phyloP scores from a whole-genome alignment of 92 coral and sea anemone species.

The Palythoa grandiflora region DNA sequence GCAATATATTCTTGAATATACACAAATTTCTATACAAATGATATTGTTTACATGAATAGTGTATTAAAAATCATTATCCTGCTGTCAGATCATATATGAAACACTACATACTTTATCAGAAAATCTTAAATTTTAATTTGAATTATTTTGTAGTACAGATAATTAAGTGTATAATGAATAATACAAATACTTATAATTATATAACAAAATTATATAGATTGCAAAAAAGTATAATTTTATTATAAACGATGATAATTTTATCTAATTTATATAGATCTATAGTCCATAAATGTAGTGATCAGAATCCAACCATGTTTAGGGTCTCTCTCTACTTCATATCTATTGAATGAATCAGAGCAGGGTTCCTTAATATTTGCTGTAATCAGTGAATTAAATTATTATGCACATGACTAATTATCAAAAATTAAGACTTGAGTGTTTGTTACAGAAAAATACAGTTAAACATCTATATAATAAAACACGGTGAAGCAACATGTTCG shows the following conservation, averaged over 20 bases:
- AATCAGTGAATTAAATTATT: conserved; percentile 1
- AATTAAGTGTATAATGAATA: conserved; percentile 20
- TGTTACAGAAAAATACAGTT: neutral
- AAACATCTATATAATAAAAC: conserved; percentile 13
- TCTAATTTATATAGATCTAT: conserved; percentile 17
- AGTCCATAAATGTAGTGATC: conserved; percentile 20
- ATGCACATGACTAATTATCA: conserved; percentile 6
- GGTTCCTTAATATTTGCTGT: conserved; percentile 23
- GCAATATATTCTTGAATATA: conserved; percentile 15
- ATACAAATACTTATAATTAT: conserved; percentile 19
- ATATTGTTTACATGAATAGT: conserved; percentile 6
- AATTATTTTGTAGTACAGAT: conserved; percentile 16
- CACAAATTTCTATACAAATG: conserved; percentile 19
- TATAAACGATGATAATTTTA: conserved; percentile 18
- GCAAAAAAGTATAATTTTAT: conserved; percentile 20
- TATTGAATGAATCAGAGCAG: conserved; percentile 23
- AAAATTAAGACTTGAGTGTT: conserved; percentile 2
- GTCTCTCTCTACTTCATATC: conserved; percentile 3
- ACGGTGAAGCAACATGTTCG: conserved; percentile 1
- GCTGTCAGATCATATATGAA: conserved; percentile 20
- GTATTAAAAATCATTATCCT: conserved; percentile 6
- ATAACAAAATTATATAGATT: conserved; percentile 15
- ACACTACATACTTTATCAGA: conserved; percentile 13
- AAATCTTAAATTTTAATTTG: conserved; percentile 9
- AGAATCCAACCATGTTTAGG: conserved; percentile 21